Percentiles rank a stretch among this genome's conserved stretches.
These are phyloP conservation scores for Sweltsa coloradensis DNA, from an alignment of 1,140 invertebrate genomes.

Conservation along the genomic window DNA sequence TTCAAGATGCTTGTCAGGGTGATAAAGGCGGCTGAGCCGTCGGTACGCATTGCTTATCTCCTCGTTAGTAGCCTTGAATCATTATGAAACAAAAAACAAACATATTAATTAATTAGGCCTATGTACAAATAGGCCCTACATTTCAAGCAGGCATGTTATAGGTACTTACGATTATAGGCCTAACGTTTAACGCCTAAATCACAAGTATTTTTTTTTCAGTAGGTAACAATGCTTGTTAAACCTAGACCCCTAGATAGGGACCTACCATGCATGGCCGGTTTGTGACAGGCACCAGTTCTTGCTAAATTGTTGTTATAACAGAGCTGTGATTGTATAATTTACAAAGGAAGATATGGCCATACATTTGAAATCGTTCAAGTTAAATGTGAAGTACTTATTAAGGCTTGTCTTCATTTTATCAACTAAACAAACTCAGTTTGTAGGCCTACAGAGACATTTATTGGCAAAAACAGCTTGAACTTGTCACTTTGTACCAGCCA, in stretches of 20 bases:
- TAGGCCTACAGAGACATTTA: too few species aligned
- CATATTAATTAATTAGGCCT: constrained; percentile 9
- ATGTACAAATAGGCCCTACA: not conserved
- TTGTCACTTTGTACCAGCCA: too few species aligned
- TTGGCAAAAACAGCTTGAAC: too few species aligned
- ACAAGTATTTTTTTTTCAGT: not conserved
- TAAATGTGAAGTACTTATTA: too few species aligned
- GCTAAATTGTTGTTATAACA: too few species aligned
- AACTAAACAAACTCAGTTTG: too few species aligned
- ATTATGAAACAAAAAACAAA: constrained; percentile 15
- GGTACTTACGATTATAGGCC: not conserved
- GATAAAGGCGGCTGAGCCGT: constrained; percentile 77
- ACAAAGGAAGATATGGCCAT: too few species aligned
- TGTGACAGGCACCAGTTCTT: too few species aligned
- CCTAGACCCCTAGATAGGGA: not conserved
- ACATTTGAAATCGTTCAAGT: too few species aligned
- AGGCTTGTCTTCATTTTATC: too few species aligned
- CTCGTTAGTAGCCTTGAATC: constrained; percentile 64
- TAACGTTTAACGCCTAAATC: not conserved
- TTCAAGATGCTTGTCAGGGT: constrained; percentile 88
- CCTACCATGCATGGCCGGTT: too few species aligned
- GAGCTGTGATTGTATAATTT: too few species aligned
- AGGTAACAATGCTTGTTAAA: not conserved
- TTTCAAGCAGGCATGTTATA: constrained; percentile 6
- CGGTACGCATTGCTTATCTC: constrained; percentile 88